phyloP scores from a whole-genome alignment of 1,140 invertebrate genomes.

The Drosophila micromelanica region DNA sequence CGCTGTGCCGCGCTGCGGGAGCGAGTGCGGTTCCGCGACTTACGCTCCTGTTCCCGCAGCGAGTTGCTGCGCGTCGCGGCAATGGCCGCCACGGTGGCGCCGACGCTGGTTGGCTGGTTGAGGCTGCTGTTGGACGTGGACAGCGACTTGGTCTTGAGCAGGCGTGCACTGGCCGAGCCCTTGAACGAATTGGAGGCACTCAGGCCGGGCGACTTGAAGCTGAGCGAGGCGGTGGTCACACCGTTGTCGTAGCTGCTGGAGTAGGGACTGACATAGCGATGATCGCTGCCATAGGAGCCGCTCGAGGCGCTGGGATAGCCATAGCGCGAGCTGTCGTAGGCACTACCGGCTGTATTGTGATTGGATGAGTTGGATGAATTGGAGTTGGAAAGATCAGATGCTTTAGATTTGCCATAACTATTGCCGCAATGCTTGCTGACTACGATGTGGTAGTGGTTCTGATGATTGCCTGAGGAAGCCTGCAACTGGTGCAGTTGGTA shows the following conservation, averaged over 20 bases:
- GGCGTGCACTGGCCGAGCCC: conserved; percentile 48
- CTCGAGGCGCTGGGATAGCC: conserved; percentile 53
- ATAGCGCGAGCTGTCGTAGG: conserved; percentile 70
- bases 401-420: conserved; percentile 62
- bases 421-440: conserved; percentile 60
- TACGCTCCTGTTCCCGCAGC: conserved; percentile 81
- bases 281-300: conserved; percentile 63
- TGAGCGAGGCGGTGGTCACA: conserved; percentile 82
- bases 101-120: conserved; percentile 55
- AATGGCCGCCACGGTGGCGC: conserved; percentile 70
- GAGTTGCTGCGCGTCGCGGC: conserved; percentile 79
- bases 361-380: conserved; percentile 25
- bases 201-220: conserved; percentile 64
- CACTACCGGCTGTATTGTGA: conserved; percentile 38
- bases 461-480: conserved; percentile 48
- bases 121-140: conserved; percentile 77
- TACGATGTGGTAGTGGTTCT: conserved; percentile 61
- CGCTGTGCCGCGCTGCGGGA: conserved; percentile 75
- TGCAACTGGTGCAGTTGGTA: conserved; percentile 53
- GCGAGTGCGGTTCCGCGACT: conserved; percentile 78
- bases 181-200: conserved; percentile 72
- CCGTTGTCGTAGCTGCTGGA: conserved; percentile 82
- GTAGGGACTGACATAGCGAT: conserved; percentile 83
- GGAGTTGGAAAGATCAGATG: conserved; percentile 61
- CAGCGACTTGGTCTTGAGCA: conserved; percentile 69